Evolutionary conservation across 1,140 invertebrate genomes (phyloP), one percentile per base, ranked within the genome.

Genomic region (Cephus cinctus): DNA sequence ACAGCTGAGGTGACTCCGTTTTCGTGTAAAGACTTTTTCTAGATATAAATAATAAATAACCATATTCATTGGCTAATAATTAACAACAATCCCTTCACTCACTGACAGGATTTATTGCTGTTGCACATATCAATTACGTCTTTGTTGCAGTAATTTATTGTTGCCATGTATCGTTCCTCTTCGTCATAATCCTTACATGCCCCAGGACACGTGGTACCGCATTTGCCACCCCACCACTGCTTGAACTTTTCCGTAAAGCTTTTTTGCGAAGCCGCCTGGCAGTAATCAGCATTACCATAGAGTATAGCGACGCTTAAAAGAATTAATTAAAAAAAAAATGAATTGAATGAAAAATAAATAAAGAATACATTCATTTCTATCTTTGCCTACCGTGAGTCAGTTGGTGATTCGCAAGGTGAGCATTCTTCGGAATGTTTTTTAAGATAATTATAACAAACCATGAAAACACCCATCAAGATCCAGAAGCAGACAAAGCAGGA

Each of bases 391-490:
- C 53, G 47, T 20, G 57, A 47, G 41, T 52, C 40, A 25, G 19
- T 39, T 21, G 44, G 55, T 4, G 54, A 45, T 18, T 59, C 44
- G 12, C 58, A 58, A 1, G 60, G 46, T 9, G 36, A 34, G 14
- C 54, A 61, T 18, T 57, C 48, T 2, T 63, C 52, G 1, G 56
- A 48, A 30, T 54, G 23, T 20, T 50, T 64, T 16, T 9, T 41
- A 21, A 62, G 44, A 39, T 56, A 64, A 56, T 40, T 58, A n/a
- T 61, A 65, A 40, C 61, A 68, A 5, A 64, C 52, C 8, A 72
- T 12, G 30, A 32, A n/a, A n/a, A n/a, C n/a, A n/a, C n/a, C n/a
- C n/a, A n/a, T n/a, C n/a, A n/a, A n/a, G n/a, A n/a, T n/a, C 63
- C 5, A 71, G 47, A 18, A 71, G 35, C 12, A 71, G 16, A 60